Percentiles rank a stretch among this genome's conserved stretches.
Evolutionary conservation across 2,113 vertebrate genomes (phyloP).

Genomic region (Neotragus moschatus): DNA sequence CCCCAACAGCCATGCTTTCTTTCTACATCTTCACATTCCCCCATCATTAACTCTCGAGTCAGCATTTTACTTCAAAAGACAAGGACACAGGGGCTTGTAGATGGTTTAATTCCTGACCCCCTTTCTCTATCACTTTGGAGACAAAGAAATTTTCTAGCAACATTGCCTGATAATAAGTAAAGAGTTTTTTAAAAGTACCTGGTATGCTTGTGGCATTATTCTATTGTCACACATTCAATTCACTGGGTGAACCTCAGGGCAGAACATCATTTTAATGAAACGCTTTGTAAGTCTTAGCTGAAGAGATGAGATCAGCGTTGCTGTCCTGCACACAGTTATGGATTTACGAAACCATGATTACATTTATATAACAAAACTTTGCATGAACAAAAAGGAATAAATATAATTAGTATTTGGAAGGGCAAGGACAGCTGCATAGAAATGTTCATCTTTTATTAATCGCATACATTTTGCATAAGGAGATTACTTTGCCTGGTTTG

Average conservation of each 20-base stretch:
- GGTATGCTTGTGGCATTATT: neutral
- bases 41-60: neutral
- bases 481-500: constrained; percentile 61
- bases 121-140: neutral
- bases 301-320: neutral
- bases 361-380: neutral
- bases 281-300: neutral
- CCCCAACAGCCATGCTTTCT: neutral
- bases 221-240: neutral
- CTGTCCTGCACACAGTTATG: neutral
- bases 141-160: neutral
- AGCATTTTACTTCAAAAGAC: neutral
- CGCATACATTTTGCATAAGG: constrained; percentile 43
- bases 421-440: constrained; percentile 23
- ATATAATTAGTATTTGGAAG: constrained; percentile 46
- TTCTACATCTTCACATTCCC: neutral
- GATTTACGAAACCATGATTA: neutral
- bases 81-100: neutral
- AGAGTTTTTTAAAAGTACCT: neutral
- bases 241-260: neutral
- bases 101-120: neutral
- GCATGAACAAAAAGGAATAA: constrained; percentile 24
- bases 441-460: constrained; percentile 64
- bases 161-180: accelerated
- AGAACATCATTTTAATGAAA: neutral